Evolutionary conservation across 2,797 vertebrate genomes (phyloP).

Genomic region (Saxicola maurus): DNA sequence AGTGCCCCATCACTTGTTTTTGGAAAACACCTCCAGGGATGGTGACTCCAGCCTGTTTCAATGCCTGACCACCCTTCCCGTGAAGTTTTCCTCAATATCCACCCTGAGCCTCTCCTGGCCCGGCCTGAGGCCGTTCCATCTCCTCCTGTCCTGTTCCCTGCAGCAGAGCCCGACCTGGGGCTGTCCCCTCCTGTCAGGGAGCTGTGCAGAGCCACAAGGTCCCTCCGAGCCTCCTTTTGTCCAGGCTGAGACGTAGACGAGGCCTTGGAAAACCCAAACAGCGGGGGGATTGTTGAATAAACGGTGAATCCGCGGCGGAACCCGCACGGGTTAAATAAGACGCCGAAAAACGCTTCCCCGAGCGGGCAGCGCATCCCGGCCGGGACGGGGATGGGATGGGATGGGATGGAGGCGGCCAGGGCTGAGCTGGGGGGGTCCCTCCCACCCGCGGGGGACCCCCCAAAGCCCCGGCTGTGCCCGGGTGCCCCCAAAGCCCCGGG

Average conservation of each 20-base stretch:
- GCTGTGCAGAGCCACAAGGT: background rate
- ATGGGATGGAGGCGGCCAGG: background rate
- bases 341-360: rapidly evolving
- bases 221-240: background rate
- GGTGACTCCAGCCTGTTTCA: background rate
- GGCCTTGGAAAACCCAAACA: background rate
- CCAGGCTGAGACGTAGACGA: rapidly evolving
- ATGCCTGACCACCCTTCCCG: background rate
- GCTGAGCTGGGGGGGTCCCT: background rate
- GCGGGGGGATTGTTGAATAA: rapidly evolving
- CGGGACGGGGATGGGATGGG: background rate
- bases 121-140: background rate
- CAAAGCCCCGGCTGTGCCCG: no score
- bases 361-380: background rate
- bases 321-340: rapidly evolving
- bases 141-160: background rate
- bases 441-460: background rate
- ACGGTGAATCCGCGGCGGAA: rapidly evolving
- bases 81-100: background rate
- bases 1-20: background rate
- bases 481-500: no score
- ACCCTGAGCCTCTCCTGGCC: rapidly evolving
- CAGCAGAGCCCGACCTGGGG: background rate
- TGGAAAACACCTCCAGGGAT: background rate
- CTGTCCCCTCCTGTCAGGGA: background rate